phyloP scores from a whole-genome alignment of 2,797 vertebrate species.

The Cheirogaleus major region DNA sequence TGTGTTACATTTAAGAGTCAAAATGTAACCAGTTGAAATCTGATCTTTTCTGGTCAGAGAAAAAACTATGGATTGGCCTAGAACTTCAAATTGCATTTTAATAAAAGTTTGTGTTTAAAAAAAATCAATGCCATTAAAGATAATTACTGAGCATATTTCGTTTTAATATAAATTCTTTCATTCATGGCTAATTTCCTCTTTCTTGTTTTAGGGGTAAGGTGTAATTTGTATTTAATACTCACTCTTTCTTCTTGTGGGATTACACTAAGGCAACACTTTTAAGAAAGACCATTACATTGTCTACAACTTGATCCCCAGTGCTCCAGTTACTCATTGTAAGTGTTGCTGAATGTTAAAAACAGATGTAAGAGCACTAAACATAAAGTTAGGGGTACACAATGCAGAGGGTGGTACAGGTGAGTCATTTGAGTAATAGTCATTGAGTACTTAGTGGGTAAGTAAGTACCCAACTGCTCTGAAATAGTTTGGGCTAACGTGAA shows the following conservation, averaged over 20 bases:
- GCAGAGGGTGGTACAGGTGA: neutral
- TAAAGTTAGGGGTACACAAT: constrained; percentile 51
- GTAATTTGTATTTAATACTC: constrained; percentile 77
- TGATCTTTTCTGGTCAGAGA: constrained; percentile 51
- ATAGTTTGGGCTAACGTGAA: neutral
- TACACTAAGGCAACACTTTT: constrained; percentile 77
- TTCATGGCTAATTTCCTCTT: constrained; percentile 83
- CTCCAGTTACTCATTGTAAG: constrained; percentile 64
- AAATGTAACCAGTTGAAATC: constrained; percentile 46
- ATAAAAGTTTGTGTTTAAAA: constrained; percentile 65
- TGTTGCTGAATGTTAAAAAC: constrained; percentile 77
- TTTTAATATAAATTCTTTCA: constrained; percentile 77
- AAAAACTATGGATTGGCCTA: constrained; percentile 1
- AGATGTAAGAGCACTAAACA: constrained; percentile 35
- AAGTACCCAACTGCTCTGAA: neutral
- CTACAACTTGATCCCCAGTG: constrained; percentile 61
- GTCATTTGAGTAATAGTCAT: neutral
- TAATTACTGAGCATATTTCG: constrained; percentile 59
- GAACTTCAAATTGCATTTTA: constrained; percentile 53
- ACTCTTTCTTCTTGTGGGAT: constrained; percentile 80
- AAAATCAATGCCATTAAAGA: constrained; percentile 73
- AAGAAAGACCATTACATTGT: constrained; percentile 71
- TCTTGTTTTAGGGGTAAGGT: constrained; percentile 76
- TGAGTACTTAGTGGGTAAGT: neutral
- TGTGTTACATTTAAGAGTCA: constrained; percentile 49